These are phyloP conservation scores for Drepana falcataria DNA, from an alignment of 2,888 invertebrate species.

Conservation along the genomic window DNA sequence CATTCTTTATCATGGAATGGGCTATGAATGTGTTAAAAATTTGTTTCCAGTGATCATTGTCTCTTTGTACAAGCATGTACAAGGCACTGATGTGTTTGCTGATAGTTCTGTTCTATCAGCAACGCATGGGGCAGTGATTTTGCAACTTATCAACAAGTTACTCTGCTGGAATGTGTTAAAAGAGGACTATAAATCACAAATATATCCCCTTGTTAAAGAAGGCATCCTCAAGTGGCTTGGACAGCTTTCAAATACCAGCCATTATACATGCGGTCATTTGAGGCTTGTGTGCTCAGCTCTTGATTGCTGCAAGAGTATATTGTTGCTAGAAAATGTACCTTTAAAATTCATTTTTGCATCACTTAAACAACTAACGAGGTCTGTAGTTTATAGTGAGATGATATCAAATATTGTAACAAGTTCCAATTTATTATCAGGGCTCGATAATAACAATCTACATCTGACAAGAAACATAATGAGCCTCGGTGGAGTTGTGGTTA, in stretches of 20 bases:
- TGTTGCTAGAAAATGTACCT: slow-evolving; percentile 43
- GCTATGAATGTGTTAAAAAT: slow-evolving; percentile 59
- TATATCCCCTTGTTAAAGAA: slow-evolving; percentile 59
- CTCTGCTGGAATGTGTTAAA: slow-evolving; percentile 35
- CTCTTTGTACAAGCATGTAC: slow-evolving; percentile 78
- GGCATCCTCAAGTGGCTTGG: slow-evolving; percentile 70
- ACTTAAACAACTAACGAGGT: slow-evolving; percentile 51
- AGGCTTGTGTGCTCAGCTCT: slow-evolving; percentile 53
- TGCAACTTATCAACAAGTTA: slow-evolving; percentile 62
- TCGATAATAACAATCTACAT: slow-evolving; percentile 50
- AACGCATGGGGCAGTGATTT: slow-evolving; percentile 77
- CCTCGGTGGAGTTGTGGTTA: slow-evolving; percentile 49
- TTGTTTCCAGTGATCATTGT: slow-evolving; percentile 77
- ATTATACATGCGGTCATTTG: slow-evolving; percentile 67
- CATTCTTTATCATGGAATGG: slow-evolving; percentile 73
- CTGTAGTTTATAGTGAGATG: slow-evolving; percentile 62
- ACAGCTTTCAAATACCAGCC: slow-evolving; percentile 54
- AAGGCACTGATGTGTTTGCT: slow-evolving; percentile 71
- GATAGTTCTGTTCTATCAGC: slow-evolving; percentile 70
- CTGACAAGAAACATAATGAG: slow-evolving; percentile 53
- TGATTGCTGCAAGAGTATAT: slow-evolving; percentile 55
- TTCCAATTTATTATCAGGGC: slow-evolving; percentile 64
- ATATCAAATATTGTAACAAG: slow-evolving; percentile 51
- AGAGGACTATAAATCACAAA: slow-evolving; percentile 48
- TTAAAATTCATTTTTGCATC: slow-evolving; percentile 47